Conservation (phyloP, 1,140 invertebrate genomes). For the Tetramorium simillimum region DNA sequence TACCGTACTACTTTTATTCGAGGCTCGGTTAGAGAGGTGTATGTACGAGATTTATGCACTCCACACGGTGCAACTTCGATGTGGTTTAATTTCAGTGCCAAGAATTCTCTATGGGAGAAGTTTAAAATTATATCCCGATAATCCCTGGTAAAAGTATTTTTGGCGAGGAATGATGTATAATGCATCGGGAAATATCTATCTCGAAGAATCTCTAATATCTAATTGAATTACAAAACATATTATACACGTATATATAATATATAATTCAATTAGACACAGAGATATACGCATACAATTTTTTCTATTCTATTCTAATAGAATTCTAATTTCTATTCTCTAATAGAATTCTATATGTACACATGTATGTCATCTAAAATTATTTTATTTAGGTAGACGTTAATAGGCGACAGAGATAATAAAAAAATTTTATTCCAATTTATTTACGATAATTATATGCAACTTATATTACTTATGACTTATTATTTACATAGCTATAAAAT, state of each 20-base stretch:
- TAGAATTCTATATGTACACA: not conserved
- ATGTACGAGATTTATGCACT: slow-evolving; percentile 37
- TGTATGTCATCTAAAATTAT: not conserved
- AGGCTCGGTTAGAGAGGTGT: not conserved
- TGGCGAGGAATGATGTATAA: not conserved
- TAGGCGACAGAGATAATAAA: not conserved
- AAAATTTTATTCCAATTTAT: not conserved
- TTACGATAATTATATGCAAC: not conserved
- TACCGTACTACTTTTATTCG: slow-evolving; percentile 45
- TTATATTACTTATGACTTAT: not conserved
- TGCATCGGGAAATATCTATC: not conserved
- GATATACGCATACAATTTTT: too few species aligned
- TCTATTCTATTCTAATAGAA: too few species aligned
- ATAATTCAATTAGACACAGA: too few species aligned
- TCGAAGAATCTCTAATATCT: not conserved
- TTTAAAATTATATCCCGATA: slow-evolving; percentile 44
- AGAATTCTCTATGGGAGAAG: slow-evolving; percentile 31
- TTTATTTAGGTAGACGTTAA: not conserved
- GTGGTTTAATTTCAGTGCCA: slow-evolving; percentile 45
- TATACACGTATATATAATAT: not conserved
- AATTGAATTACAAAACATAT: not conserved
- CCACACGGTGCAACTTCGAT: slow-evolving; percentile 31
- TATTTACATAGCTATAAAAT: slow-evolving; percentile 19
- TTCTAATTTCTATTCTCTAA: not conserved
- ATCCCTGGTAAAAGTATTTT: slow-evolving; percentile 6